Base-by-base conservation (phyloP, 2,888 invertebrate genomes). In the Troides helena region DNA sequence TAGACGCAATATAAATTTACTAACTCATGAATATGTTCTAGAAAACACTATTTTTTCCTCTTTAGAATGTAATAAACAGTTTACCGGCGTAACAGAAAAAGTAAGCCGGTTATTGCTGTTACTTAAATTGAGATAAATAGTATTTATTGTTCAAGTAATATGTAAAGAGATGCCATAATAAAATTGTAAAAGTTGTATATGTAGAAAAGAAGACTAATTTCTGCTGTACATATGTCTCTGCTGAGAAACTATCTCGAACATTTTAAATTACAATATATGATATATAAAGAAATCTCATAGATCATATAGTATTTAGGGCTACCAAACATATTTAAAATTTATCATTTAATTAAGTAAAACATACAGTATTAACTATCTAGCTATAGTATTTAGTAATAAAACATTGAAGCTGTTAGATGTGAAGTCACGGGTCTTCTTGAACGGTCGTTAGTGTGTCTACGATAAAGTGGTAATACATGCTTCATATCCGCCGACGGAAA, bases 1-100 rank as follows among this genome's bases (percentile, higher is more conserved):
- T 78, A 78, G 86, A 86, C 86, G 84, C 80, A 76, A 77, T 82
- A 84, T 83, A 85, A 82, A 79, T 78, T 83, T 57, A 57, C 57
- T 83, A 85, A 84, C 85, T 86, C 84, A 82, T 80, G 80, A 58
- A 65, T 59, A 59, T 65, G 7, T 46, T 43, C 14, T 58, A 62
- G 7, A 57, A 21, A 10, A 36, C 53, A 12, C n/a, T 23, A 64
- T 39, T 21, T 57, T 39, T 50, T 17, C 18, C 18, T 18, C 46
- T 10, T 46, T 14, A 50, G 50, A 14, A 50, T 50, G 2, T 50
- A 50, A 18, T 50, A 50, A 50, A 50, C 50, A 50, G 14, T 50
- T 50, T 50, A 14, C 46, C 46, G 14, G 8, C 46, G 10, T 50
- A 50, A 50, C 18, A 17, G 50, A 50, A 50, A 17, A 12, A 50